Evolutionary conservation across 1,140 invertebrate species (phyloP).

Genomic region (Bombus cullumanus): DNA sequence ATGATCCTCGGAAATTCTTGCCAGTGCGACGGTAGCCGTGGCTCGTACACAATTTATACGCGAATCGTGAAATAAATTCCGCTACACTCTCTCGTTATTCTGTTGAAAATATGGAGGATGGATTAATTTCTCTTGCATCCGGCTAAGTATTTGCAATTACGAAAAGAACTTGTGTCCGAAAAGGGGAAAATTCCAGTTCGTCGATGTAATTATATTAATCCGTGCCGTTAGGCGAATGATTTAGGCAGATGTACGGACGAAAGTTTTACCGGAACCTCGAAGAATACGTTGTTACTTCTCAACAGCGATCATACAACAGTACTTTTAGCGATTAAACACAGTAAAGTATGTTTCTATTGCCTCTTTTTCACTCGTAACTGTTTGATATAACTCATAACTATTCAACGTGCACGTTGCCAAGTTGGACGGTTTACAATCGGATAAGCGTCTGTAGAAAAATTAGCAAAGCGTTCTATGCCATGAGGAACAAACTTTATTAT

Average conservation of each 20-base stretch:
- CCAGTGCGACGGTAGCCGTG: not conserved
- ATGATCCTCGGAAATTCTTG: not conserved
- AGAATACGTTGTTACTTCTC: not conserved
- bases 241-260: not conserved
- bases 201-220: constrained; percentile 4
- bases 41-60: constrained; percentile 4
- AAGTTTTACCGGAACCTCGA: not conserved
- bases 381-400: no score
- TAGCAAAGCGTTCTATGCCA: no score
- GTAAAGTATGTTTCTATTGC: not conserved
- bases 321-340: not conserved
- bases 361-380: not conserved
- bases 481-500: not conserved
- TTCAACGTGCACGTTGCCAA: not conserved
- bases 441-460: not conserved
- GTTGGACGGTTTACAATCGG: not conserved
- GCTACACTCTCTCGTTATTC: not conserved
- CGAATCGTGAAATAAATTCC: constrained; percentile 28
- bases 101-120: not conserved
- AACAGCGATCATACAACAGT: not conserved
- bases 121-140: constrained; percentile 25
- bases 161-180: not conserved
- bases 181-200: not conserved
- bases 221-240: not conserved
- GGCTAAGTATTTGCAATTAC: not conserved